Conservation (phyloP, 2,888 invertebrate genomes). For the Amiota mariae region DNA sequence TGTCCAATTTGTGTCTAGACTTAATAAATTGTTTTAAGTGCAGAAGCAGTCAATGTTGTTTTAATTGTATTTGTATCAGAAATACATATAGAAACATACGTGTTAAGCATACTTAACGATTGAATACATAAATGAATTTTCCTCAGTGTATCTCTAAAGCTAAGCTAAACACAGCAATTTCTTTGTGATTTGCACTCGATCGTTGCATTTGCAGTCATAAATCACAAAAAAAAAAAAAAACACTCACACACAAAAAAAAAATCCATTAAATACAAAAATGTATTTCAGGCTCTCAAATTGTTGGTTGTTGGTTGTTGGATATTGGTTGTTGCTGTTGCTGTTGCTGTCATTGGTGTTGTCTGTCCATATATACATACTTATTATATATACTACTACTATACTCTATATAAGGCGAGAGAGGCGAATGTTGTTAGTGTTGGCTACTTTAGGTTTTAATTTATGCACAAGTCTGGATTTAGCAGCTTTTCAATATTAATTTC, state of each 20-base stretch:
- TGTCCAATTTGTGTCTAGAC: constrained; percentile 53
- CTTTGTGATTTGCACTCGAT: constrained; percentile 7
- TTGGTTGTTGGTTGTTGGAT: no score
- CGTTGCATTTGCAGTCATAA: neutral
- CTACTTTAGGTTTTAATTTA: constrained; percentile 62
- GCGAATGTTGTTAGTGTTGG: constrained; percentile 16
- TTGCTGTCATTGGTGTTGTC: no score
- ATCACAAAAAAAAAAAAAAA: constrained; percentile 22
- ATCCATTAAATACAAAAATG: neutral
- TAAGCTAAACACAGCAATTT: neutral
- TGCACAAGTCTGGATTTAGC: constrained; percentile 63
- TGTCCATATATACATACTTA: no score
- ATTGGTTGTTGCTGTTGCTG: no score
- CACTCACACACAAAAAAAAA: constrained; percentile 22
- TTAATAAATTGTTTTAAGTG: constrained; percentile 48
- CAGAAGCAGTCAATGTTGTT: constrained; percentile 18
- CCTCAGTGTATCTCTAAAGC: neutral
- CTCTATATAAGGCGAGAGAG: no score
- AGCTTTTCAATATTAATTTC: constrained; percentile 65
- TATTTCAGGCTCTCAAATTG: no score
- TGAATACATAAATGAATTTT: no score
- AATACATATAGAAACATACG: no score
- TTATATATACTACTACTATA: no score
- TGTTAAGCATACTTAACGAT: constrained; percentile 51
- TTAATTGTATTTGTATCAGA: neutral